These are phyloP conservation scores for Hanleya hanleyi DNA, from an alignment of 2,888 invertebrate genomes.

Conservation along the genomic window DNA sequence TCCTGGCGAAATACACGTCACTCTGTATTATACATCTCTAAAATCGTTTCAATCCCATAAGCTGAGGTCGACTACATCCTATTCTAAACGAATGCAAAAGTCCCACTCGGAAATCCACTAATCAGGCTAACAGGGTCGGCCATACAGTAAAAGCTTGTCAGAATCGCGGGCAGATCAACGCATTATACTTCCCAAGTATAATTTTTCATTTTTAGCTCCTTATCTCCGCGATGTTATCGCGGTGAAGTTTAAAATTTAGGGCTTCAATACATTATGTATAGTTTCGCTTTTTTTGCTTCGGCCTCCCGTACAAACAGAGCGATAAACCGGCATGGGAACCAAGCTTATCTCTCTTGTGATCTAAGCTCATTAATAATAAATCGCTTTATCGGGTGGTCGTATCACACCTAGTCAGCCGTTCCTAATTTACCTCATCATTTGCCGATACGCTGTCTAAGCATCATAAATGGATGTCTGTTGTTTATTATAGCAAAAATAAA, in stretches of 20 bases:
- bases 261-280: not conserved
- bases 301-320: not conserved
- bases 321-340: not conserved
- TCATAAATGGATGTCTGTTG: no score
- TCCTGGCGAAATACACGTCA: no score
- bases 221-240: not conserved
- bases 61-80: no score
- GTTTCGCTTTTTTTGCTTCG: not conserved
- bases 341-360: not conserved
- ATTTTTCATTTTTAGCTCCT: not conserved
- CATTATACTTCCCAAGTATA: no score
- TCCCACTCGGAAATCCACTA: no score
- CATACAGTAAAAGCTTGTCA: no score
- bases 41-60: no score
- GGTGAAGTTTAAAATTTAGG: not conserved
- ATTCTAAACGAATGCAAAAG: no score
- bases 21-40: no score
- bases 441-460: not conserved
- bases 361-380: conserved; percentile 8
- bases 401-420: not conserved
- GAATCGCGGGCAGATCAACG: no score
- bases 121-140: no score
- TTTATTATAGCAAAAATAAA: no score
- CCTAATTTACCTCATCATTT: conserved; percentile 5
- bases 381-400: not conserved